Conservation (phyloP, 2,888 invertebrate genomes). For the Aricia artaxerxes region DNA sequence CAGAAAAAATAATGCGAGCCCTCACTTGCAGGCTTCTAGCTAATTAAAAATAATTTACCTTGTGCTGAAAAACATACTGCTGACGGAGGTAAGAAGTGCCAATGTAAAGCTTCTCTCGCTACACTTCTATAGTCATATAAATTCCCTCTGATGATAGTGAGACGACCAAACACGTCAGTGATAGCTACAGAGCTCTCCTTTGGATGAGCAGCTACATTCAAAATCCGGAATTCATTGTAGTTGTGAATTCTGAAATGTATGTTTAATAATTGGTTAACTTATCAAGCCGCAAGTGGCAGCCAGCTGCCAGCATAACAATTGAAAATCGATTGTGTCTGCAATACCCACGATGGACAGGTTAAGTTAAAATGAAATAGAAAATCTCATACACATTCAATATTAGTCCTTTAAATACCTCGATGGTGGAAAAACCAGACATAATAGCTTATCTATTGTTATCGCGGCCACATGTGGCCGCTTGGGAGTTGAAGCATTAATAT, state of each 20-base stretch:
- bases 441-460: too few species aligned
- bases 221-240: constrained; percentile 56
- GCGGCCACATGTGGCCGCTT: too few species aligned
- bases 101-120: constrained; percentile 66
- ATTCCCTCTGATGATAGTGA: constrained; percentile 60
- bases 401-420: too few species aligned
- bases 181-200: constrained; percentile 59
- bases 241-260: constrained; percentile 56
- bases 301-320: neutral
- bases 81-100: constrained; percentile 70
- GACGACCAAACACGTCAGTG: constrained; percentile 67
- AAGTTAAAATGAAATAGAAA: too few species aligned
- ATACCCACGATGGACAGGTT: too few species aligned
- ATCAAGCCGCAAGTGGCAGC: too few species aligned
- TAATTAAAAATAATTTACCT: constrained; percentile 49
- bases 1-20: too few species aligned
- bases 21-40: too few species aligned
- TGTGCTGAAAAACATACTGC: constrained; percentile 64
- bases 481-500: too few species aligned
- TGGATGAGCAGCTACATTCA: constrained; percentile 64
- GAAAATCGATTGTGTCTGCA: neutral
- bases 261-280: neutral
- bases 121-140: constrained; percentile 54
- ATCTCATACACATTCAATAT: too few species aligned
- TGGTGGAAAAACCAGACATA: too few species aligned